Conservation (phyloP, 2,797 vertebrate species). For the Fistularia commersonii region DNA sequence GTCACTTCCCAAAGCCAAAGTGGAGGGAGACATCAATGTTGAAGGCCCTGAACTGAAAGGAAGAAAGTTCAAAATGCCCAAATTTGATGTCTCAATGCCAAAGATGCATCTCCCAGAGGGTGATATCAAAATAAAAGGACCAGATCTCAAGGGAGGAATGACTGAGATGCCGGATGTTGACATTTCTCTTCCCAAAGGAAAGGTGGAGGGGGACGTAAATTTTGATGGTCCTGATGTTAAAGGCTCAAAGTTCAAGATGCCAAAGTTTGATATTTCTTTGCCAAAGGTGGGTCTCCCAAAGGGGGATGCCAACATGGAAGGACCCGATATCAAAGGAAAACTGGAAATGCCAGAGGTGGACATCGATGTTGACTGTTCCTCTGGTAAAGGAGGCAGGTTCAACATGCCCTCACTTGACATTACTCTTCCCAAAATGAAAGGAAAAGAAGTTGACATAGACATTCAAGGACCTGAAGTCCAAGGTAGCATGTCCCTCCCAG, state of each 20-base stretch:
- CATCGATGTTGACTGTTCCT: slow-evolving; percentile 6
- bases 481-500: slow-evolving; percentile 19
- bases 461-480: slow-evolving; percentile 22
- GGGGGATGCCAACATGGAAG: slow-evolving; percentile 23
- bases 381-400: slow-evolving; percentile 18
- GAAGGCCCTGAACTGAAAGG: slow-evolving; percentile 25
- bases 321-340: slow-evolving; percentile 28
- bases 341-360: slow-evolving; percentile 12
- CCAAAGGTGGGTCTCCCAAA: slow-evolving; percentile 36
- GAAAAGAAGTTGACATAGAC: slow-evolving; percentile 15
- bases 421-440: slow-evolving; percentile 32
- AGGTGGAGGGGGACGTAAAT: slow-evolving; percentile 21
- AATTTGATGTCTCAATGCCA: slow-evolving; percentile 51
- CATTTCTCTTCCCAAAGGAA: slow-evolving; percentile 41
- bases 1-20: slow-evolving; percentile 43
- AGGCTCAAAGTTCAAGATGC: slow-evolving; percentile 63
- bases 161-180: slow-evolving; percentile 32
- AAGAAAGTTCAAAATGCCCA: slow-evolving; percentile 43
- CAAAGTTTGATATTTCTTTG: slow-evolving; percentile 48
- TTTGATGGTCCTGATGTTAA: slow-evolving; percentile 39
- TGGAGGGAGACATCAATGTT: slow-evolving; percentile 19
- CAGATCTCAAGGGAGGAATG: slow-evolving; percentile 32
- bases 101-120: slow-evolving; percentile 32
- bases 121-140: slow-evolving; percentile 20
- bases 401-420: slow-evolving; percentile 39